Percentiles rank a stretch among this genome's conserved stretches.
Evolutionary conservation across 2,797 vertebrate species (phyloP).

Genomic region (Rhincodon typus): DNA sequence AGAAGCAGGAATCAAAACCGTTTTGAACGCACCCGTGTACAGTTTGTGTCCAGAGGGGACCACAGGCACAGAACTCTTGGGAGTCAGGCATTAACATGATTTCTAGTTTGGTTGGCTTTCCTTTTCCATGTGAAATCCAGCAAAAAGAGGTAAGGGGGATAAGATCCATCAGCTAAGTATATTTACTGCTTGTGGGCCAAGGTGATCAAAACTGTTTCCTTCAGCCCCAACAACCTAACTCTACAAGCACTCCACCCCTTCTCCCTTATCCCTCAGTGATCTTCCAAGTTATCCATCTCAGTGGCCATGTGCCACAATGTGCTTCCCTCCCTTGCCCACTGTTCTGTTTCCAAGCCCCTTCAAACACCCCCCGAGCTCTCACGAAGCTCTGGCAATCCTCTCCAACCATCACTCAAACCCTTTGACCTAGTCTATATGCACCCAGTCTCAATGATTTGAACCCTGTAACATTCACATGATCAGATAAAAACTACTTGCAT

Average conservation of each 20-base stretch:
- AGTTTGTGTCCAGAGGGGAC: no score
- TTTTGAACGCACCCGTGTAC: no score
- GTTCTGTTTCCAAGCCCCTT: neutral
- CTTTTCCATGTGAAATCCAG: neutral
- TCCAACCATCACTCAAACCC: neutral
- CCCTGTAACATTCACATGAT: no score
- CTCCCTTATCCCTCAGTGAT: neutral
- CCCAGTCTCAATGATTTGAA: no score
- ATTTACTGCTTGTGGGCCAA: neutral
- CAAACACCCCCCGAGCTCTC: neutral
- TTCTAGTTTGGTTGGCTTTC: neutral
- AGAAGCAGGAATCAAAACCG: no score
- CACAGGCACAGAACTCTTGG: neutral
- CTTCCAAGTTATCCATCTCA: neutral
- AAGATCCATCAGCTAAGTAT: neutral
- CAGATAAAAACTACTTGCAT: neutral
- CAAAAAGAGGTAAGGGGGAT: neutral
- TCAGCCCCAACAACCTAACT: neutral
- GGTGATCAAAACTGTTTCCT: neutral
- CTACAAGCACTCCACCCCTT: neutral
- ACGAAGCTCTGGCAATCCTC: neutral
- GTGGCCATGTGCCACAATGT: neutral
- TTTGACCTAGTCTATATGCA: no score
- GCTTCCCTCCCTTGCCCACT: no score
- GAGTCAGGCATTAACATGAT: neutral